phyloP scores from a whole-genome alignment of 2,113 vertebrate genomes.

The Gorsachius goisagi region DNA sequence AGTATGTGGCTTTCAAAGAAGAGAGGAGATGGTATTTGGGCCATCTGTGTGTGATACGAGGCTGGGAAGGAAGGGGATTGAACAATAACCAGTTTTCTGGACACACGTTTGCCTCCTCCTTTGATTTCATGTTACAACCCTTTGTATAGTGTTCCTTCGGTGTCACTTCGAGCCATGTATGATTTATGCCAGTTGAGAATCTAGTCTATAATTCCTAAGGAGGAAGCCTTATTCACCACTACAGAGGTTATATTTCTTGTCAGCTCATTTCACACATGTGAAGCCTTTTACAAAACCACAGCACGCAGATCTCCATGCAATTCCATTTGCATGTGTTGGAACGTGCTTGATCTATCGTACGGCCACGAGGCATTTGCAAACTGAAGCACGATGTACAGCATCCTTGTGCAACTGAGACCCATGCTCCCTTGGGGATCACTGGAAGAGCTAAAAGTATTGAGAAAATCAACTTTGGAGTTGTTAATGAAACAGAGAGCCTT shows the following conservation, averaged over 20 bases:
- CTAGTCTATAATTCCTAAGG: not conserved
- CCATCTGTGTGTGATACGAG: not conserved
- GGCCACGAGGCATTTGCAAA: not conserved
- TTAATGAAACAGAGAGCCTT: not conserved
- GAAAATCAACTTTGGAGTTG: not conserved
- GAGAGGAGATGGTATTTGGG: not conserved
- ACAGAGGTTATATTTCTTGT: not conserved
- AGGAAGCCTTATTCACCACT: not conserved
- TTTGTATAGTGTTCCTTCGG: not conserved
- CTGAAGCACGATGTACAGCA: not conserved
- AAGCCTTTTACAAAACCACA: not conserved
- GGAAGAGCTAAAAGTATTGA: not conserved
- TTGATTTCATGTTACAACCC: not conserved
- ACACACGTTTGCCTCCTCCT: not conserved
- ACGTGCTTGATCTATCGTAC: not conserved
- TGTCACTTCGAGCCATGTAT: not conserved
- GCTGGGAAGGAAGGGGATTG: not conserved
- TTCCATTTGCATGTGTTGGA: not conserved
- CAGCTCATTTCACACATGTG: not conserved
- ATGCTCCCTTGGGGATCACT: not conserved
- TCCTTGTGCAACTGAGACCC: not conserved
- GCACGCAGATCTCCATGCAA: not conserved
- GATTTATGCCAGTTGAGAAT: not conserved
- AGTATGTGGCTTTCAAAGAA: not conserved
- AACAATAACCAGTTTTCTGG: not conserved